Percentiles rank a stretch among this genome's conserved stretches.
Evolutionary conservation across 1,140 invertebrate genomes (phyloP).

Genomic region (Leguminivora glycinivorella): DNA sequence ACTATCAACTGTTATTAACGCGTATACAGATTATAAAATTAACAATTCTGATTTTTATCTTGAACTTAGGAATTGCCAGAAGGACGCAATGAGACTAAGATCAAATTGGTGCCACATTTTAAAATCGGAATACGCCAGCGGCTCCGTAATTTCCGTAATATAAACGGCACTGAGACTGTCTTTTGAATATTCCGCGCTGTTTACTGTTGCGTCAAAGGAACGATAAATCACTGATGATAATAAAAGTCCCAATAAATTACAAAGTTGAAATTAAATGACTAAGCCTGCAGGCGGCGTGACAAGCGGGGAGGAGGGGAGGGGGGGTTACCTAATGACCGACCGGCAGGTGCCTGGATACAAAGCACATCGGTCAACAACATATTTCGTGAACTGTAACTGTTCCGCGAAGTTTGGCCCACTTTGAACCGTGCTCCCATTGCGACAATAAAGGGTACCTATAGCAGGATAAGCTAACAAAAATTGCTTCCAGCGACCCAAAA

Average conservation of each 20-base stretch:
- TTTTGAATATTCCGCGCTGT: neutral
- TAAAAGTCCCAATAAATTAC: constrained; percentile 28
- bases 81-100: no score
- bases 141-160: neutral
- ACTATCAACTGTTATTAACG: no score
- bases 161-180: neutral
- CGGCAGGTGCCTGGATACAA: neutral
- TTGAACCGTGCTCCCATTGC: no score
- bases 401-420: neutral
- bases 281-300: constrained; percentile 7
- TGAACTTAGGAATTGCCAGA: no score
- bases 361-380: neutral
- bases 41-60: no score
- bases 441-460: no score
- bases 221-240: constrained; percentile 21
- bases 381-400: neutral
- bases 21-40: no score
- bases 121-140: neutral
- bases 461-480: no score
- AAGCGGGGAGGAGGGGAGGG: neutral
- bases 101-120: neutral
- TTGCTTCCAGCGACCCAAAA: no score
- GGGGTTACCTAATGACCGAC: neutral
- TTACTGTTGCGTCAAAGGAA: constrained; percentile 10
- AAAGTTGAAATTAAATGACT: constrained; percentile 27